Conservation (phyloP, 2,113 vertebrate species). For the Apus apus region DNA sequence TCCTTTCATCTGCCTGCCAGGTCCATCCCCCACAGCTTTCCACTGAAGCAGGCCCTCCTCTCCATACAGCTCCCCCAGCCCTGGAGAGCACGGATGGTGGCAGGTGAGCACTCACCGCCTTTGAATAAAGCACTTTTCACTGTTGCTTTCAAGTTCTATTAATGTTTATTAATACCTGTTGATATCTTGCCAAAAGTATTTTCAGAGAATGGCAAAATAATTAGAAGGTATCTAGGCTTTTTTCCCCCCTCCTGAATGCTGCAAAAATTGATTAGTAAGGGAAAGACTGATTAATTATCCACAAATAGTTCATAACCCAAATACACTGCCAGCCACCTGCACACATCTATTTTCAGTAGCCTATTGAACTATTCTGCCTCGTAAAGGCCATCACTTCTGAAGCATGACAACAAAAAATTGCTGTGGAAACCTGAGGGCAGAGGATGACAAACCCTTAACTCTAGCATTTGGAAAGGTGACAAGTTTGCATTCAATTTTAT, state of each 20-base stretch:
- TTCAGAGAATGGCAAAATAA: neutral
- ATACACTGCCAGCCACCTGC: neutral
- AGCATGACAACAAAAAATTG: neutral
- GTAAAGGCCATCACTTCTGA: neutral
- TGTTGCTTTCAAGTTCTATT: slow-evolving; percentile 6
- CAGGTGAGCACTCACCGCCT: neutral
- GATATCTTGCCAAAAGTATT: neutral
- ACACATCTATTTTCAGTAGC: neutral
- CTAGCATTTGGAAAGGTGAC: neutral
- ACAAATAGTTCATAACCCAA: neutral
- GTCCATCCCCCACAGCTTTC: neutral
- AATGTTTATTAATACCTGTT: neutral
- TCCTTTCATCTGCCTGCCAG: neutral
- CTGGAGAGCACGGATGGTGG: neutral
- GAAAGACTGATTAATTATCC: neutral
- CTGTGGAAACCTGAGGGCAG: neutral
- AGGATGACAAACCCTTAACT: neutral
- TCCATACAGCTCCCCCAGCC: fast-evolving
- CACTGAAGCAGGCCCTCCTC: neutral
- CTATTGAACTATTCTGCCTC: neutral
- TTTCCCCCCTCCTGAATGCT: neutral
- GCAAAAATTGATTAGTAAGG: slow-evolving; percentile 13
- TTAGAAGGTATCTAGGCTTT: neutral
- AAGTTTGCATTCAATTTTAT: neutral
- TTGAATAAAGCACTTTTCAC: neutral